phyloP scores from a whole-genome alignment of 2,797 vertebrate genomes.

The Holocentrus rufus region DNA sequence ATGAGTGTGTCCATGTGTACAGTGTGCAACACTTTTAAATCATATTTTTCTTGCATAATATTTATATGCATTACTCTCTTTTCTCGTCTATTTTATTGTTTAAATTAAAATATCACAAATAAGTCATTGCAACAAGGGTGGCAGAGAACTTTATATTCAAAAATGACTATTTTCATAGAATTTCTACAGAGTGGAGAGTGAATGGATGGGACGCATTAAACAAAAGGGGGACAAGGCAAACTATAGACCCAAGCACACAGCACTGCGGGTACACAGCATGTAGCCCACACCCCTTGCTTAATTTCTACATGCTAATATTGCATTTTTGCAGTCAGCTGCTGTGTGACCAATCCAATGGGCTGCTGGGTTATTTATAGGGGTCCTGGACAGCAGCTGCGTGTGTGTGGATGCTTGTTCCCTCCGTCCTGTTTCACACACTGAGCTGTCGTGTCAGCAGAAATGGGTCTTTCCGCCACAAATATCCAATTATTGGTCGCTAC shows the following conservation, averaged over 20 bases:
- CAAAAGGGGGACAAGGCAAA: not conserved
- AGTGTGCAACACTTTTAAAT: too few relatives aligned
- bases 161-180: too few relatives aligned
- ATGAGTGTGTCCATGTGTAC: too few relatives aligned
- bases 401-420: constrained; percentile 56
- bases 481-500: constrained; percentile 59
- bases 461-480: constrained; percentile 49
- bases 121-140: too few relatives aligned
- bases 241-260: not conserved
- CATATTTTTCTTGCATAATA: too few relatives aligned
- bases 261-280: not conserved
- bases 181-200: too few relatives aligned
- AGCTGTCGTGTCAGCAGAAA: constrained; percentile 65
- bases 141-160: too few relatives aligned
- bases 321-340: constrained; percentile 54
- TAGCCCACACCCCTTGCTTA: not conserved
- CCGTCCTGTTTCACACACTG: constrained; percentile 33
- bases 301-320: constrained; percentile 37
- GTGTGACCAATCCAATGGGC: constrained; percentile 1
- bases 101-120: too few relatives aligned
- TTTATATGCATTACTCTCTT: too few relatives aligned
- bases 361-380: constrained; percentile 61
- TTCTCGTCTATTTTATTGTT: too few relatives aligned
- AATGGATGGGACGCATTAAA: not conserved
- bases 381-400: constrained; percentile 70